Conservation (phyloP, 1,140 invertebrate genomes). For the Zaprionus vittiger region DNA sequence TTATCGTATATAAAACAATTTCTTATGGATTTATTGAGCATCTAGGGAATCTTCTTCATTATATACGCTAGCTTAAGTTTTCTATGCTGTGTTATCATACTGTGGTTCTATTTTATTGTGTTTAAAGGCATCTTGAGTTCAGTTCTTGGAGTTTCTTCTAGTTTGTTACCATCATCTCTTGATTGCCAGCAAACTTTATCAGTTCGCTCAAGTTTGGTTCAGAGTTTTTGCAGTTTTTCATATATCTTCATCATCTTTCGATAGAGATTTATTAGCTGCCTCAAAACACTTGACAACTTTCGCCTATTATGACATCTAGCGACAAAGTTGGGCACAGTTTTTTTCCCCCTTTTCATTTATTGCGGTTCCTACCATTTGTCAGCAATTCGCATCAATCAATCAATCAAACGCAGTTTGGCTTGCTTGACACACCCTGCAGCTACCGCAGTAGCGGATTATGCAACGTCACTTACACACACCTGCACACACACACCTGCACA, state of each 20-base stretch:
- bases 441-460: constrained; percentile 50
- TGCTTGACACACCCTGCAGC: constrained; percentile 14
- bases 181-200: background rate
- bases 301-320: constrained; percentile 24
- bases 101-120: too few relatives aligned
- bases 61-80: too few relatives aligned
- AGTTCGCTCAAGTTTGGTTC: background rate
- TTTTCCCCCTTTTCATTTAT: background rate
- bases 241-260: background rate
- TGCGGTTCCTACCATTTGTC: constrained; percentile 35
- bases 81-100: too few relatives aligned
- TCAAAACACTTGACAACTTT: constrained; percentile 17
- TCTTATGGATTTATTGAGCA: background rate
- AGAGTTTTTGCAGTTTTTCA: background rate
- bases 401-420: constrained; percentile 4
- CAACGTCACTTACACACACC: constrained; percentile 42
- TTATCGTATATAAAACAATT: background rate
- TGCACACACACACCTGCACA: constrained; percentile 4
- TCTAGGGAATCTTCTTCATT: too few relatives aligned
- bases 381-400: constrained; percentile 31
- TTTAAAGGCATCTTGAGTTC: background rate
- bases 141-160: background rate
- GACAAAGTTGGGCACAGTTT: constrained; percentile 13
- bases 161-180: background rate
- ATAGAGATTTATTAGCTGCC: background rate